Evolutionary conservation across 2,888 invertebrate species (phyloP), one percentile per base, ranked within the genome.

Genomic region (Polyploca ridens): DNA sequence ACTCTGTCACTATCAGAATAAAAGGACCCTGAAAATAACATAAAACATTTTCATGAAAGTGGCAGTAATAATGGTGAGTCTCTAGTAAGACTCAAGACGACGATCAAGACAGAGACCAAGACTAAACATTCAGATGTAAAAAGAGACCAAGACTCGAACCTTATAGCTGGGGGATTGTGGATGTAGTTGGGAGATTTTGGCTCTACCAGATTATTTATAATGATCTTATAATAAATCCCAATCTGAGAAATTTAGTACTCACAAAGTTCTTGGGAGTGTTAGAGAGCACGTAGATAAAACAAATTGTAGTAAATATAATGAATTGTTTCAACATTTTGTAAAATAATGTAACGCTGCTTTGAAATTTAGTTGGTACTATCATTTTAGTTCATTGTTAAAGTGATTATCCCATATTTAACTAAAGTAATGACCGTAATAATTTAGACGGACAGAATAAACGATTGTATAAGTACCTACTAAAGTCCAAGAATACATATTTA

Each of bases 1-100:
- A 65, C 5, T 68, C 69, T 5, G 68, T 69, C 13, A 85, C 16
- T 6, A 49, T 38, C 14, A 82, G 44, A 14, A 69, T 70, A 61
- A 83, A 86, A 33, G 76, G 72, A 1, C 86, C 85, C 86, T 86
- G 73, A 54, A 77, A 74, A 61, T 8, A 19, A 8, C 4, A 19
- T 14, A 54, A 54, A 27, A 27, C 27, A 27, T 27, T 27, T 27
- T 27, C 27, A 27, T 27, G 27, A 27, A 27, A 27, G 2, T 2
- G 27, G 27, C 27, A 27, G 27, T 27, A 1, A 27, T 27, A 27
- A 27, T 27, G 27, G 2, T 2, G 27, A 27, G 27, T 27, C 27
- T 27, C 27, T 27, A 27, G 27, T 27, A 27, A 27, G 27, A 27
- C 27, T 27, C 27, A 27, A 27, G 27, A 27, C 27, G 27, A 27